Percentiles rank a stretch among this genome's conserved stretches.
These are phyloP conservation scores for Porites divaricata DNA, from an alignment of 92 coral and sea anemone species.

Conservation along the genomic window DNA sequence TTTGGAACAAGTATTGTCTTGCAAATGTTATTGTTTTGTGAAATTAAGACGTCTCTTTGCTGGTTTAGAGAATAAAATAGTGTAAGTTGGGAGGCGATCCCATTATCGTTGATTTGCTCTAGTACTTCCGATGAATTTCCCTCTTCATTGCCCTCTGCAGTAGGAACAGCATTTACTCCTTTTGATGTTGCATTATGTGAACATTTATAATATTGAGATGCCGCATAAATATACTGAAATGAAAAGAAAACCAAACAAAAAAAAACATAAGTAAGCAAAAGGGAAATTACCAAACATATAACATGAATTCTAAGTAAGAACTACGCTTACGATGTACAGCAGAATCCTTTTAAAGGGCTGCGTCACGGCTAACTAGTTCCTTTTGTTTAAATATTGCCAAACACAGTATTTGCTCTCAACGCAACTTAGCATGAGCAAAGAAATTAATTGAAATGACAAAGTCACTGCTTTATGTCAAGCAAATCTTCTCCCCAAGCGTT, in stretches of 20 bases:
- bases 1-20: slow-evolving; percentile 34
- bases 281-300: not conserved
- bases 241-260: not conserved
- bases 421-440: too few relatives aligned
- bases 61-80: not conserved
- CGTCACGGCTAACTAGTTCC: too few relatives aligned
- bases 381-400: too few relatives aligned
- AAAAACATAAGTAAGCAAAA: not conserved
- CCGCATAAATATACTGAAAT: slow-evolving; percentile 70
- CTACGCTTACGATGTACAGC: too few relatives aligned
- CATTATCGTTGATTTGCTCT: not conserved
- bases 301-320: too few relatives aligned
- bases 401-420: too few relatives aligned
- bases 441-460: too few relatives aligned
- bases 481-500: too few relatives aligned
- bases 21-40: slow-evolving; percentile 34
- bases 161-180: not conserved
- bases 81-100: not conserved
- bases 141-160: not conserved
- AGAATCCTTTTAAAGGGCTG: too few relatives aligned
- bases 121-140: not conserved
- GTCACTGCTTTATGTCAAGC: too few relatives aligned
- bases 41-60: not conserved
- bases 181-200: slow-evolving; percentile 45
- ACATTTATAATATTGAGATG: slow-evolving; percentile 79